Percentiles rank a stretch among this genome's conserved stretches.
phyloP scores from a whole-genome alignment of 1,140 invertebrate genomes.

The Oreohelix idahoensis region DNA sequence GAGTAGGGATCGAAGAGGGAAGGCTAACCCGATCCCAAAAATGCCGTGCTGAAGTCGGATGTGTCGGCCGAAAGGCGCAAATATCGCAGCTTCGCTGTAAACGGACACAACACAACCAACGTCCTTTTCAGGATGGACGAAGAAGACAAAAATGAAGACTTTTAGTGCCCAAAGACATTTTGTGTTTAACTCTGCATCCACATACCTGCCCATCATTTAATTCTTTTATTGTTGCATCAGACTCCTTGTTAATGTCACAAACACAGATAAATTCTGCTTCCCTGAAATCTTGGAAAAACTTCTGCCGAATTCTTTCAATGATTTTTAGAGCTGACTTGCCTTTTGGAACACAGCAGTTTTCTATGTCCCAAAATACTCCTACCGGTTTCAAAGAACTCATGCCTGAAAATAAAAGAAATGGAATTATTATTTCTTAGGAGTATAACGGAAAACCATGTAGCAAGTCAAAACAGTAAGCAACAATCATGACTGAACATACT shows the following conservation, averaged over 20 bases:
- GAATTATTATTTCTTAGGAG: neutral
- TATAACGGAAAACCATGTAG: too few species aligned
- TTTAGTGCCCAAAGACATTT: too few species aligned
- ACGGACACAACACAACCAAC: too few species aligned
- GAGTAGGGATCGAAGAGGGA: too few species aligned
- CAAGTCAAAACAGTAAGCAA: neutral
- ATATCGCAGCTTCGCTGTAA: too few species aligned
- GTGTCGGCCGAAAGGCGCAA: too few species aligned
- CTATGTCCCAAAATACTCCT: conserved; percentile 95
- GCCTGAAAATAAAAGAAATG: neutral
- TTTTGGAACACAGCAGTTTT: conserved; percentile 89
- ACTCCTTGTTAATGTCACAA: conserved; percentile 83
- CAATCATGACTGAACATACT: neutral
- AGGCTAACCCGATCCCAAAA: too few species aligned
- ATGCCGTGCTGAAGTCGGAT: too few species aligned
- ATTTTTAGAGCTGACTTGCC: conserved; percentile 85
- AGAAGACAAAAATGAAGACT: too few species aligned
- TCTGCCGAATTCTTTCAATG: conserved; percentile 84
- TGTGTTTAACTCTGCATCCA: too few species aligned
- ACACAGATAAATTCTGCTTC: conserved; percentile 92
- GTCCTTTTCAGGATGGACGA: too few species aligned
- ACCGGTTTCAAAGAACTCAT: conserved; percentile 76
- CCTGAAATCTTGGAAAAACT: conserved; percentile 81
- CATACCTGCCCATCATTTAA: conserved; percentile 89
- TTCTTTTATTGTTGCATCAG: conserved; percentile 84